Evolutionary conservation across 2,888 invertebrate species (phyloP).

Genomic region (Oconnorella tubifera): DNA sequence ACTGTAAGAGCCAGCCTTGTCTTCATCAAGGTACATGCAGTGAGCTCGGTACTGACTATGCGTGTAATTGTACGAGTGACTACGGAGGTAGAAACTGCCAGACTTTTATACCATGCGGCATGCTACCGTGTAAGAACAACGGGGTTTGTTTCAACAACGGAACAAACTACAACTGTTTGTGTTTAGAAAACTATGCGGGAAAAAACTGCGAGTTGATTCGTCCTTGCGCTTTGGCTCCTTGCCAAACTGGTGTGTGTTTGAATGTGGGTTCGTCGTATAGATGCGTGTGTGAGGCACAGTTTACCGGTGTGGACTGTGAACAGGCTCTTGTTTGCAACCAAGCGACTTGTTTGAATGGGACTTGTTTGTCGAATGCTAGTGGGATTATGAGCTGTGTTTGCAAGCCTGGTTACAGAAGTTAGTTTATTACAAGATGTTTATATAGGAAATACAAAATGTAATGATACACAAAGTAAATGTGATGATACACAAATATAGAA

Average conservation of each 20-base stretch:
- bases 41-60: slow-evolving; percentile 10
- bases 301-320: slow-evolving; percentile 34
- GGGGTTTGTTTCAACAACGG: slow-evolving; percentile 25
- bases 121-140: slow-evolving; percentile 31
- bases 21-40: slow-evolving; percentile 31
- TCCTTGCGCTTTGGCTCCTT: slow-evolving; percentile 28
- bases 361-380: slow-evolving; percentile 33
- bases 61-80: slow-evolving; percentile 26
- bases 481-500: too few relatives aligned
- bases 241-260: slow-evolving; percentile 22
- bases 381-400: slow-evolving; percentile 40
- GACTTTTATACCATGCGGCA: slow-evolving; percentile 28
- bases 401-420: slow-evolving; percentile 42
- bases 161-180: slow-evolving; percentile 26
- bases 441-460: too few relatives aligned
- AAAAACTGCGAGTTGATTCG: slow-evolving; percentile 24
- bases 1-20: slow-evolving; percentile 38
- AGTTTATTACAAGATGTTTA: too few relatives aligned
- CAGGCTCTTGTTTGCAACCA: slow-evolving; percentile 36
- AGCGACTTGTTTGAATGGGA: slow-evolving; percentile 42
- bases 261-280: slow-evolving; percentile 27
- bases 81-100: slow-evolving; percentile 34
- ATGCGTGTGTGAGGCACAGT: slow-evolving; percentile 31
- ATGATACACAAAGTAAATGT: too few relatives aligned
- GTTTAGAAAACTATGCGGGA: slow-evolving; percentile 21